Evolutionary conservation across 1,140 invertebrate genomes (phyloP), one percentile per base, ranked within the genome.

Genomic region (Eumaeus atala): DNA sequence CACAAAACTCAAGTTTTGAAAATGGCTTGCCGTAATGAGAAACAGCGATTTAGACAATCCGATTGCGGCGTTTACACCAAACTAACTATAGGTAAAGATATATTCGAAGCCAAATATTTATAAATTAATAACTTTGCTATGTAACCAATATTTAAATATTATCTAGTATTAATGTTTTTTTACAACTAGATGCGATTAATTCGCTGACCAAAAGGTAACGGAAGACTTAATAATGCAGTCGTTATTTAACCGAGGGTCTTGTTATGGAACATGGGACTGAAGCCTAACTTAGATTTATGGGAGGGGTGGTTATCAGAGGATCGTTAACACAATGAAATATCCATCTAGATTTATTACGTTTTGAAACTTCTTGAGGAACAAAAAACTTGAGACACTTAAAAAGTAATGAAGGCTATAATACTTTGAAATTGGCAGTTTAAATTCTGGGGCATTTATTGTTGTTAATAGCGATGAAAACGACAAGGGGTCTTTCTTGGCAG

Each of bases 261-360:
- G 40, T 44, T 44, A 44, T 44, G 16, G 40, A 44, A 44, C 40
- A 16, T 44, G 40, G 40, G 17, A 44, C 40, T 44, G 40, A 44
- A 44, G 17, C 40, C 40, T 6, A 14, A 44, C 14, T 14, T 14
- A 44, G 40, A 44, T 44, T 44, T 44, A 44, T 44, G 9, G 40
- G 17, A 16, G 40, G 21, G n/a, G 21, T 6, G 40, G 14, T 44
- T 44, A 44, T 44, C 40, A 44, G 40, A 17, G 40, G 40, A 16
- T 44, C 40, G 40, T 44, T 44, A 44, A 14, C 12, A 44, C 21
- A 6, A 28, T 28, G 40, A 16, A 44, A 44, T 44, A 44, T 44
- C 40, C 40, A 14, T 16, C 14, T 44, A 44, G 40, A 44, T 44
- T 44, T 44, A 44, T 44, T 44, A 16, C 12, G 40, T 14, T 44